A percentile compares a stretch with the other conserved stretches of the same genome.
These are phyloP conservation scores for Helicoverpa assulta DNA, from an alignment of 2,888 invertebrate species.

Conservation along the genomic window DNA sequence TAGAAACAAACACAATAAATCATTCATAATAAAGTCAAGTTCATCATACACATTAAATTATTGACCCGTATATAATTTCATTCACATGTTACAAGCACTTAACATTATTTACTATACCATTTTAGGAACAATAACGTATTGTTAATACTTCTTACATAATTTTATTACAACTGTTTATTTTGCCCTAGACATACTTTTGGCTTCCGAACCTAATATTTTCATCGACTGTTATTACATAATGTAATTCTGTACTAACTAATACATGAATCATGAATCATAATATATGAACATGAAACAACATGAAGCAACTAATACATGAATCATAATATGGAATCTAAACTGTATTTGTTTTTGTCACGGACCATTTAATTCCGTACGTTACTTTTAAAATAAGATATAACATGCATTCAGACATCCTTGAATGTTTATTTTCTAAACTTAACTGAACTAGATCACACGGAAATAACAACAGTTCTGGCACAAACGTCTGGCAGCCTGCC, in stretches of 20 bases:
- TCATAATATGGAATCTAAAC: too few species aligned
- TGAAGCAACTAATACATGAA: too few species aligned
- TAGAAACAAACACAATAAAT: slow-evolving; percentile 35
- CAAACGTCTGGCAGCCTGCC: slow-evolving; percentile 18
- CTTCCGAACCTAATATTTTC: background rate
- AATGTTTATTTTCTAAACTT: slow-evolving; percentile 10
- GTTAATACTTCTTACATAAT: slow-evolving; percentile 50
- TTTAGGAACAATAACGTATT: slow-evolving; percentile 57
- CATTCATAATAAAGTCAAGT: slow-evolving; percentile 37
- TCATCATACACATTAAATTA: slow-evolving; percentile 15
- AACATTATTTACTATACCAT: slow-evolving; percentile 22
- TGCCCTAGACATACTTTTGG: slow-evolving; percentile 45
- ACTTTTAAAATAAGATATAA: too few species aligned
- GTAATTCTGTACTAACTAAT: background rate
- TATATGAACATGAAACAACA: too few species aligned
- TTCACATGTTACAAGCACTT: slow-evolving; percentile 16
- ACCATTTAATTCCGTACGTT: too few species aligned
- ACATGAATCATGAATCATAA: too few species aligned
- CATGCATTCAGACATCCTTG: too few species aligned
- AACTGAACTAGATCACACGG: slow-evolving; percentile 23
- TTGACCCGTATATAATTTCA: slow-evolving; percentile 28
- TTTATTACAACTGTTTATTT: slow-evolving; percentile 36
- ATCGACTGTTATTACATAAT: background rate
- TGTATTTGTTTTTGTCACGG: too few species aligned
- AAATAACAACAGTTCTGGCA: slow-evolving; percentile 24